These are phyloP conservation scores for Craseonycteris thonglongyai DNA, from an alignment of 2,113 vertebrate species.

Conservation along the genomic window DNA sequence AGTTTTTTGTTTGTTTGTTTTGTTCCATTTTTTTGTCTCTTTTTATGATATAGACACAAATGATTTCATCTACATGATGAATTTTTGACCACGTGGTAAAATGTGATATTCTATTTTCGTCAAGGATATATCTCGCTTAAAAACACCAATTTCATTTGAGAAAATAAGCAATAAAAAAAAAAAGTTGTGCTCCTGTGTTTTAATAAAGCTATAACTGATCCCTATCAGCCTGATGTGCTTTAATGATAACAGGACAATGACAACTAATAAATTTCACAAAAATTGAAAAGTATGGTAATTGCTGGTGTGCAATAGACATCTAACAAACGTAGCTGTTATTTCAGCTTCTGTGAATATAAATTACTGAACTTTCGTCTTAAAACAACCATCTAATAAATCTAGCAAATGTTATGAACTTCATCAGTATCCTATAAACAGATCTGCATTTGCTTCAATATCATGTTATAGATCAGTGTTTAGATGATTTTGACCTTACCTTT, in stretches of 20 bases:
- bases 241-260: neutral
- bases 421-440: neutral
- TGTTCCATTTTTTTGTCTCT: neutral
- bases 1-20: too few species aligned
- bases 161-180: neutral
- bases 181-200: neutral
- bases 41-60: neutral
- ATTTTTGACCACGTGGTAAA: neutral
- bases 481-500: constrained; percentile 6
- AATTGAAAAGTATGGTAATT: neutral
- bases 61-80: constrained; percentile 7
- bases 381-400: neutral
- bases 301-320: neutral
- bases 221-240: neutral
- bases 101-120: neutral
- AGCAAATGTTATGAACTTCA: neutral
- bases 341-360: neutral
- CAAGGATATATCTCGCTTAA: neutral
- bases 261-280: neutral
- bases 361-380: neutral
- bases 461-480: neutral
- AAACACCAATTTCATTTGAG: neutral
- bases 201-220: neutral
- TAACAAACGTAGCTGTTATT: neutral
- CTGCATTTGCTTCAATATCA: neutral